Percentiles rank a stretch among this genome's conserved stretches.
Evolutionary conservation across 2,113 vertebrate genomes (phyloP).

Genomic region (Antechinus stuartii): DNA sequence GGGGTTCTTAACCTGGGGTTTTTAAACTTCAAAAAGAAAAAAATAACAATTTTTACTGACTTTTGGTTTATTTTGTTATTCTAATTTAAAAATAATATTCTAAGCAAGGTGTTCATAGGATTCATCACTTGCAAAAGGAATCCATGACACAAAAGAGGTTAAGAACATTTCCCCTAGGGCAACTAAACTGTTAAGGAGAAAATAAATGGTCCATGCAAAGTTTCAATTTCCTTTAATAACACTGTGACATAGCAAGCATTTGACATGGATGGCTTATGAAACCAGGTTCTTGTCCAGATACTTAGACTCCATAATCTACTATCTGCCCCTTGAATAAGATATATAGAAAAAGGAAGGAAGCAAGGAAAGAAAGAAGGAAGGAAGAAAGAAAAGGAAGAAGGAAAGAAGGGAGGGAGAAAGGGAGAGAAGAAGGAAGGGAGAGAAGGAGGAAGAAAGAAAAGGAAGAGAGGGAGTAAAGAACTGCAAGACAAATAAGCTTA

Average conservation of each 20-base stretch:
- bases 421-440: too few species aligned
- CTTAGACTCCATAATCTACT: not conserved
- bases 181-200: conserved; percentile 12
- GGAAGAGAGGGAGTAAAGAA: too few species aligned
- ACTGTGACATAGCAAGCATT: not conserved
- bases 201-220: not conserved
- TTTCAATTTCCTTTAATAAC: not conserved
- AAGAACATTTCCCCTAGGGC: not conserved
- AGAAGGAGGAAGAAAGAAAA: too few species aligned
- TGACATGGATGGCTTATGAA: not conserved
- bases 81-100: not conserved
- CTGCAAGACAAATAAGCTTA: not conserved
- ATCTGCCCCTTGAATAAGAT: not conserved
- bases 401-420: too few species aligned
- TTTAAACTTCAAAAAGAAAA: not conserved
- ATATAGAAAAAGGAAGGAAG: too few species aligned
- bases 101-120: not conserved
- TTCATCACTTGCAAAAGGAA: not conserved
- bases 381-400: too few species aligned
- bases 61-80: not conserved
- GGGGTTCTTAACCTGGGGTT: not conserved
- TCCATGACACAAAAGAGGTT: not conserved
- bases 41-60: not conserved
- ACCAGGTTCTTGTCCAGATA: not conserved
- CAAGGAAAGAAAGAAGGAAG: too few species aligned